Evolutionary conservation across 2,797 vertebrate species (phyloP).

Genomic region (Neostethus bicornis): DNA sequence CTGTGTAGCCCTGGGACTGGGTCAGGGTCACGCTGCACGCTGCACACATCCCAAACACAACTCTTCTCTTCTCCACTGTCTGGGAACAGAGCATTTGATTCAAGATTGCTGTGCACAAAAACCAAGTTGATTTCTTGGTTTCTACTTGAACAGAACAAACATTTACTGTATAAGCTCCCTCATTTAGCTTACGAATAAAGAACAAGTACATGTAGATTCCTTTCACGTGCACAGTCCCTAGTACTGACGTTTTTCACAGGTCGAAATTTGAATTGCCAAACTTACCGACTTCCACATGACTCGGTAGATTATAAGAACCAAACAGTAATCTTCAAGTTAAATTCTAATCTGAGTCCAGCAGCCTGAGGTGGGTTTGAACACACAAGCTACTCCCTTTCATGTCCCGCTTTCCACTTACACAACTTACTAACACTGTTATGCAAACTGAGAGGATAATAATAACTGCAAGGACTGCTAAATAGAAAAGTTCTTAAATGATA

Average conservation of each 20-base stretch:
- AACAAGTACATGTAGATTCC: not conserved
- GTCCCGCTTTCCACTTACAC: not conserved
- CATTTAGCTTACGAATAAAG: too few species aligned
- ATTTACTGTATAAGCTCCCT: too few species aligned
- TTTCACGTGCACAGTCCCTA: not conserved
- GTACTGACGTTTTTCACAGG: not conserved
- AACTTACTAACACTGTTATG: not conserved
- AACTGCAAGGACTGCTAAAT: too few species aligned
- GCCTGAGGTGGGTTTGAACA: not conserved
- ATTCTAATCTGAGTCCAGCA: not conserved
- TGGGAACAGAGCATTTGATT: slow-evolving; percentile 12
- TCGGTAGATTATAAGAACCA: not conserved
- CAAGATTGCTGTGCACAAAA: not conserved
- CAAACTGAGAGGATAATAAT: too few species aligned
- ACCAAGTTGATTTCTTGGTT: not conserved
- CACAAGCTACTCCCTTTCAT: not conserved
- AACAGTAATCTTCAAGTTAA: not conserved
- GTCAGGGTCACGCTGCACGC: slow-evolving; percentile 62
- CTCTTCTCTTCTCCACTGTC: slow-evolving; percentile 14
- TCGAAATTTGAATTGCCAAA: not conserved
- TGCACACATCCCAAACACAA: slow-evolving; percentile 49
- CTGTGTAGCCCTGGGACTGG: slow-evolving; percentile 49
- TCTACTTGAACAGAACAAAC: not conserved
- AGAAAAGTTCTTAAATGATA: not conserved
- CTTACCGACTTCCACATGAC: not conserved